These are phyloP conservation scores for Ceuthmochares aereus DNA, from an alignment of 2,113 vertebrate genomes.

Conservation along the genomic window DNA sequence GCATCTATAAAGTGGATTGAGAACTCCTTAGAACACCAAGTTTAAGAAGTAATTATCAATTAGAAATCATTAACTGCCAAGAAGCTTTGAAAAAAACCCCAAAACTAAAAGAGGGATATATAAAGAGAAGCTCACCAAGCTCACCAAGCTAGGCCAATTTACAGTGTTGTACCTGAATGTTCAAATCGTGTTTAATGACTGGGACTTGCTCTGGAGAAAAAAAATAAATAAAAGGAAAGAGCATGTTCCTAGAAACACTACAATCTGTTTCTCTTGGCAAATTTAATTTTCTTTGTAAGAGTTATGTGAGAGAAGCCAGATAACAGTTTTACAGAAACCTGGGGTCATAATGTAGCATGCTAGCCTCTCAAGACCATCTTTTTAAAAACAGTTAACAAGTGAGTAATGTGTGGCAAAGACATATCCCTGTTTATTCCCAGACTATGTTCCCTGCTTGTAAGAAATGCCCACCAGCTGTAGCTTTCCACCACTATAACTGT, in stretches of 20 bases:
- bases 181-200: conserved; percentile 52
- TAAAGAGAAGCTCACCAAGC: background rate
- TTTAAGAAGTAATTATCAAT: background rate
- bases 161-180: conserved; percentile 18
- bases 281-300: conserved; percentile 23
- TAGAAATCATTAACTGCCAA: background rate
- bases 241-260: conserved; percentile 10
- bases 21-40: background rate
- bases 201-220: background rate
- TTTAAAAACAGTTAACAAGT: background rate
- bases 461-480: background rate
- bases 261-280: conserved; percentile 26
- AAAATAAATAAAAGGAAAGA: background rate
- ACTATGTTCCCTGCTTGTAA: background rate
- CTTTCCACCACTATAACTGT: background rate
- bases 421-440: background rate
- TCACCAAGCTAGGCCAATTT: background rate
- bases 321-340: background rate
- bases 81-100: background rate
- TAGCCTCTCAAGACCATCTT: background rate
- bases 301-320: background rate
- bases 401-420: background rate
- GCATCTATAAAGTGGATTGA: background rate
- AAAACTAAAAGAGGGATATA: background rate
- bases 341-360: background rate